Percentiles rank a stretch among this genome's conserved stretches.
phyloP scores from a whole-genome alignment of 2,797 vertebrate species.

The Coilia nasus region DNA sequence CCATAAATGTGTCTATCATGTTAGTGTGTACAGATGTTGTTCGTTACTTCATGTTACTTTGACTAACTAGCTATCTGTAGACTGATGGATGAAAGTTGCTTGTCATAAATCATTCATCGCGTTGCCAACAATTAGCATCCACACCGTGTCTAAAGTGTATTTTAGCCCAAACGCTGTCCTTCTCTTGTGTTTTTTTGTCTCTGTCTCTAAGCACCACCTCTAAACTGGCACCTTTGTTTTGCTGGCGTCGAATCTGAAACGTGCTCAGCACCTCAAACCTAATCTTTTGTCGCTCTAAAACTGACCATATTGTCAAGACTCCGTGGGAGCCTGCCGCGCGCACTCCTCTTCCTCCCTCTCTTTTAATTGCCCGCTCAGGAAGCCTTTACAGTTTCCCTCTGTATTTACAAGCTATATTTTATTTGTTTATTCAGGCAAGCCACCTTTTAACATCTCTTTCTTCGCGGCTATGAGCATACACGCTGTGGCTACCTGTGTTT shows the following conservation, averaged over 20 bases:
- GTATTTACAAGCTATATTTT: not conserved
- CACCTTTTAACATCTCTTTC: not conserved
- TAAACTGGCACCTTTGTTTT: conserved; percentile 75
- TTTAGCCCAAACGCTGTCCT: not conserved
- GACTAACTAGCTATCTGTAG: not conserved
- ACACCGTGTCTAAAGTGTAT: conserved; percentile 30
- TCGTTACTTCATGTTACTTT: not conserved
- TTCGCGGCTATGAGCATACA: not conserved
- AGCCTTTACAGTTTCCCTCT: not conserved
- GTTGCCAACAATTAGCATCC: conserved; percentile 43
- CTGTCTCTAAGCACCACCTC: conserved; percentile 56
- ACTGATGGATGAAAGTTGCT: not conserved
- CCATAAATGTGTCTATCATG: too few species aligned
- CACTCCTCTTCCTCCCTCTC: conserved; percentile 60
- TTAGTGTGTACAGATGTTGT: not conserved
- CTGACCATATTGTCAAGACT: conserved; percentile 82
- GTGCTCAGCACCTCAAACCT: conserved; percentile 87
- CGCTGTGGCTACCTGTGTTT: not conserved
- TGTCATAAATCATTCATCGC: not conserved
- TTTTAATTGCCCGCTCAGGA: not conserved
- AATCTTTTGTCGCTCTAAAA: conserved; percentile 85
- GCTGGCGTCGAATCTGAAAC: conserved; percentile 68
- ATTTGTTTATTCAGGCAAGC: not conserved
- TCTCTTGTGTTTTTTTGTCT: conserved; percentile 67
- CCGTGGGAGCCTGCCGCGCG: conserved; percentile 68